Percentiles rank a stretch among this genome's conserved stretches.
These are phyloP conservation scores for Aphelinus certus DNA, from an alignment of 1,140 invertebrate species.

Conservation along the genomic window DNA sequence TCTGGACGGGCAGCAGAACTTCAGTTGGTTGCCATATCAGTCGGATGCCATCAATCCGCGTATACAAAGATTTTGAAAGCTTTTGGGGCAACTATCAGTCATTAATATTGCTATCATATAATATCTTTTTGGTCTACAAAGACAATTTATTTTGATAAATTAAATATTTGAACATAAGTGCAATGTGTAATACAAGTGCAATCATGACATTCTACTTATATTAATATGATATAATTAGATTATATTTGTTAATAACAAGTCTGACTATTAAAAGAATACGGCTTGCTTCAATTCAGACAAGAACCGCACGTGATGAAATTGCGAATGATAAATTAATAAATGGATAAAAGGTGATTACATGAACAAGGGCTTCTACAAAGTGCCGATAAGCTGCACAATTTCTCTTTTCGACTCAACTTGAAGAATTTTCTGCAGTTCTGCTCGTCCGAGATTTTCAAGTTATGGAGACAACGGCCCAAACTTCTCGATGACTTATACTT, in stretches of 20 bases:
- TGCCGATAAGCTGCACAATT: too few relatives aligned
- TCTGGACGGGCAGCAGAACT: constrained; percentile 28
- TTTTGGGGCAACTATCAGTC: neutral
- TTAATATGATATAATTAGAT: neutral
- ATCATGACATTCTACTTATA: neutral
- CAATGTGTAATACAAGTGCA: constrained; percentile 15
- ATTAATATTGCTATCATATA: neutral
- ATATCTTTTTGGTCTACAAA: neutral
- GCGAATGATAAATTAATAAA: too few relatives aligned
- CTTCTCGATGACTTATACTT: neutral
- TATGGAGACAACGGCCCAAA: neutral
- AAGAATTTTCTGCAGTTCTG: neutral
- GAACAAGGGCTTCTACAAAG: too few relatives aligned
- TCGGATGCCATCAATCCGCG: neutral
- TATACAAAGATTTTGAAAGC: neutral
- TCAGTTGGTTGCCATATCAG: constrained; percentile 14
- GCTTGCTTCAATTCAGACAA: too few relatives aligned
- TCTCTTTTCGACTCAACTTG: too few relatives aligned
- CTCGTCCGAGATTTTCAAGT: constrained; percentile 15
- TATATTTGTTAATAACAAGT: neutral
- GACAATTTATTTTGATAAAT: neutral
- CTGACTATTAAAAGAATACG: constrained; percentile 23
- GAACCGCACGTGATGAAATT: too few relatives aligned
- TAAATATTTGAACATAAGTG: neutral
- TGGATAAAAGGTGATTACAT: too few relatives aligned